These are phyloP conservation scores for Phortica variegata DNA, from an alignment of 1,140 invertebrate genomes.

Conservation along the genomic window DNA sequence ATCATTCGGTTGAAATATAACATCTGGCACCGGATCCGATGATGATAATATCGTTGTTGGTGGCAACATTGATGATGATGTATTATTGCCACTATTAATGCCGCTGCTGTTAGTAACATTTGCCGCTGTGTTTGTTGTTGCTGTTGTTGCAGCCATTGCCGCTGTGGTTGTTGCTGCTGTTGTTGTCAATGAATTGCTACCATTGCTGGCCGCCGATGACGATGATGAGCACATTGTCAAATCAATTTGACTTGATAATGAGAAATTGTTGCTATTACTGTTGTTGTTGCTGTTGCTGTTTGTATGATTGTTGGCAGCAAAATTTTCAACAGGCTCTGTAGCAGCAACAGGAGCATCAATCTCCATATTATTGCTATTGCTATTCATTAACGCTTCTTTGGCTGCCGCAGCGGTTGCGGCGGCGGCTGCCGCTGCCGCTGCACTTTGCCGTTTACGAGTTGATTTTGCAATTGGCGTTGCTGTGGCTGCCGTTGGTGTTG, in stretches of 20 bases:
- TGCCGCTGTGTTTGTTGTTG: neutral
- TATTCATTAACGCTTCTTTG: conserved; percentile 15
- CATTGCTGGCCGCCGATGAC: conserved; percentile 38
- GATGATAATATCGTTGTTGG: conserved; percentile 47
- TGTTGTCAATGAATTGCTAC: conserved; percentile 18
- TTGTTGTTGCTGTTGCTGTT: conserved; percentile 8
- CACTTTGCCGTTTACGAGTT: conserved; percentile 32
- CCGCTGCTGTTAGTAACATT: neutral
- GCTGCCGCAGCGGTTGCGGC: neutral
- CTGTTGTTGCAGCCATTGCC: conserved; percentile 5
- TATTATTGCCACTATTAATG: conserved; percentile 2
- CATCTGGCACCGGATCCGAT: conserved; percentile 46
- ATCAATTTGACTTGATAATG: conserved; percentile 42
- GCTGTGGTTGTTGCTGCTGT: conserved; percentile 14
- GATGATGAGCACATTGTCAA: conserved; percentile 50
- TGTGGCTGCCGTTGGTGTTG: conserved; percentile 8
- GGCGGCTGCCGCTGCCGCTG: conserved; percentile 8
- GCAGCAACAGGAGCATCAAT: no score
- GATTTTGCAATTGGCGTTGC: conserved; percentile 11
- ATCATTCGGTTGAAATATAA: conserved; percentile 50
- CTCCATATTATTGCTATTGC: conserved; percentile 7
- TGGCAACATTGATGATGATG: conserved; percentile 38
- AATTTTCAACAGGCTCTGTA: no score
- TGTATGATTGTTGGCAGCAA: conserved; percentile 1
- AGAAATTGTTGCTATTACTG: conserved; percentile 18